Evolutionary conservation across 2,888 invertebrate genomes (phyloP).

Genomic region (Dryomyza anilis): DNA sequence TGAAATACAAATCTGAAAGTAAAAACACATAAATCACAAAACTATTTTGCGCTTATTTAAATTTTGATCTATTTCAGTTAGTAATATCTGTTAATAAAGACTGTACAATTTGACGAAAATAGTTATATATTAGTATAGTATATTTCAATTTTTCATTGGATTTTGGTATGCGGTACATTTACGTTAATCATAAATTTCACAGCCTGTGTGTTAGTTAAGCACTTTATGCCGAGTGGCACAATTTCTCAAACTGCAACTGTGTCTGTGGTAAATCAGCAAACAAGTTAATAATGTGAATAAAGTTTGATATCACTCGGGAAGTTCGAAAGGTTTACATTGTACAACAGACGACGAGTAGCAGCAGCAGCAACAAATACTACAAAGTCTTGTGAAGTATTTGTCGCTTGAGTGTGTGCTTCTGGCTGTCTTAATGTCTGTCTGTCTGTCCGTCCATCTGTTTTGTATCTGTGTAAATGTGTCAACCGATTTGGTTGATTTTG

Average conservation of each 20-base stretch:
- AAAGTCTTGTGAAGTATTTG: too few relatives aligned
- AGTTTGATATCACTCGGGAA: slow-evolving; percentile 13
- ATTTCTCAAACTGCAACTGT: too few relatives aligned
- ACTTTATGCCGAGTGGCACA: too few relatives aligned
- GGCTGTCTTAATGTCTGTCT: slow-evolving; percentile 6
- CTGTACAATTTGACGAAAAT: neutral
- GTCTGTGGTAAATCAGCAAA: slow-evolving; percentile 15
- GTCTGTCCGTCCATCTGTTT: neutral
- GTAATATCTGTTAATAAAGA: too few relatives aligned
- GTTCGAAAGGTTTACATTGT: slow-evolving; percentile 15
- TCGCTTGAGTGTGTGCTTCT: slow-evolving; percentile 10
- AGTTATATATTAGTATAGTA: neutral
- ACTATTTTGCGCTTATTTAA: too few relatives aligned
- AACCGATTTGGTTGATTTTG: slow-evolving; percentile 3
- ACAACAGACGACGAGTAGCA: neutral
- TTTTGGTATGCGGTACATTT: neutral
- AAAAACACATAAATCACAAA: too few relatives aligned
- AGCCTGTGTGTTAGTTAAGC: neutral
- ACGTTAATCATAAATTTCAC: too few relatives aligned
- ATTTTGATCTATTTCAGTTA: too few relatives aligned
- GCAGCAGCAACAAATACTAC: neutral
- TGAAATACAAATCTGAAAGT: too few relatives aligned
- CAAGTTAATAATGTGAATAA: slow-evolving; percentile 4
- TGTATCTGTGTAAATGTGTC: neutral
- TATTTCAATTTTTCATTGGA: neutral